Conservation (phyloP, 2,113 vertebrate genomes). For the Leptosomus discolor region DNA sequence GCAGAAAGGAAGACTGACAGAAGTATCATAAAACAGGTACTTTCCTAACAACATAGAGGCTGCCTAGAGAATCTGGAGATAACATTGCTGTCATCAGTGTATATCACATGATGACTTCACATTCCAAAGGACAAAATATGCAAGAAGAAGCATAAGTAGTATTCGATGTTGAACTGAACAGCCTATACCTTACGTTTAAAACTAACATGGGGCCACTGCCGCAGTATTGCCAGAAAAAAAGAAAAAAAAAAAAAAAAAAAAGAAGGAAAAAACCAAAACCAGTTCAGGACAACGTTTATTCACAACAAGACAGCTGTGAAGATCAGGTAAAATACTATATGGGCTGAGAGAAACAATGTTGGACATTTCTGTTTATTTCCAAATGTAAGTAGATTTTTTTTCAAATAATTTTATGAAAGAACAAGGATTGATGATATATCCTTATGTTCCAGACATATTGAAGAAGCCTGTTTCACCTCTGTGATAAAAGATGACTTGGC, state of each 20-base stretch:
- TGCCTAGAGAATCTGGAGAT: neutral
- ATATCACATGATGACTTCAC: neutral
- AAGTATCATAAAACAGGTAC: neutral
- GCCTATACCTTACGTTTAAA: neutral
- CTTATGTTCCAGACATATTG: neutral
- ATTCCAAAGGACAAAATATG: neutral
- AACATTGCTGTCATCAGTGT: neutral
- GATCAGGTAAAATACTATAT: neutral
- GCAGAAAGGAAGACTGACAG: neutral
- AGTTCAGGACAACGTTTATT: neutral
- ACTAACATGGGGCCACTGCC: neutral
- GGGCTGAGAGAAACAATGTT: neutral
- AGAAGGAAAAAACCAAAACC: fast-evolving
- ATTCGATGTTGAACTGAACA: neutral
- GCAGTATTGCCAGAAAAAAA: neutral
- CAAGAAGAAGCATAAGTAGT: neutral
- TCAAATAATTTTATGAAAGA: neutral
- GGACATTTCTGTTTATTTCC: neutral
- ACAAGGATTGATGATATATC: neutral
- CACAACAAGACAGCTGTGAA: neutral
- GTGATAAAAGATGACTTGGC: neutral
- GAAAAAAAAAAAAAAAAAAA: no score
- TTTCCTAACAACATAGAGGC: neutral
- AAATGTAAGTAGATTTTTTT: neutral
- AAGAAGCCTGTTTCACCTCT: neutral